Base-by-base conservation (phyloP, 2,888 invertebrate species). In the Caenorhabditis wallacei region DNA sequence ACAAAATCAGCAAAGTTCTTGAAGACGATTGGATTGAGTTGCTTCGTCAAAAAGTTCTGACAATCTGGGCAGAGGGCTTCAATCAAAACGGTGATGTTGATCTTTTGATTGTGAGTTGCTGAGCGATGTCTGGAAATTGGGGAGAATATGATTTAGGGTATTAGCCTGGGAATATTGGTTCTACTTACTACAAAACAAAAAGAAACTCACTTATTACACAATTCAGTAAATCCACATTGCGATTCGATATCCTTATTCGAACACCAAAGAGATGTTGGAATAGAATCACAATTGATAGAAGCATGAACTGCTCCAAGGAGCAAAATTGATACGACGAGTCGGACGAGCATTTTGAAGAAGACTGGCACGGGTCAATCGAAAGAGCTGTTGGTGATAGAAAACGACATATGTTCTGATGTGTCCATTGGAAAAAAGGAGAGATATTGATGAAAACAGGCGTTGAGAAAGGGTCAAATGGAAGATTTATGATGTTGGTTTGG, bases 11-110 rank as follows among this genome's bases (percentile, higher is more conserved):
- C 74, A 74, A 88, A 88, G 71, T 88, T 70, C 83, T 85, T 84
- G 82, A 79, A 89, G 37, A 89, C 76, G 20, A 85, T 71, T 35
- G 88, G 88, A 53, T 88, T 88, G 16, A 90, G 82, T 53, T 81
- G 68, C 20, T 87, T 80, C 20, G 80, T 80, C 20, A 90, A 84
- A 80, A 89, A 90, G 56, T 85, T 72, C 71, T 90, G 90, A 59
- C 90, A 90, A 30, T 86, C 90, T 18, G 88, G 88, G 43, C 90
- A 90, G n/a, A 89, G 76, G 1, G 86, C 82, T 70, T 87, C 88
- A 40, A 88, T 84, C 46, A 89, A 70, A 16, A 89, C 82, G 13
- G 89, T 89, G 40, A 89, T 72, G 59, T 87, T 84, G 56, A 89
- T 72, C 24, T 84, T 85, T 74, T 89, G 63, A 37, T 88, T 87